These are phyloP conservation scores for Oophaga sylvatica DNA, from an alignment of 2,797 vertebrate genomes.

Conservation along the genomic window DNA sequence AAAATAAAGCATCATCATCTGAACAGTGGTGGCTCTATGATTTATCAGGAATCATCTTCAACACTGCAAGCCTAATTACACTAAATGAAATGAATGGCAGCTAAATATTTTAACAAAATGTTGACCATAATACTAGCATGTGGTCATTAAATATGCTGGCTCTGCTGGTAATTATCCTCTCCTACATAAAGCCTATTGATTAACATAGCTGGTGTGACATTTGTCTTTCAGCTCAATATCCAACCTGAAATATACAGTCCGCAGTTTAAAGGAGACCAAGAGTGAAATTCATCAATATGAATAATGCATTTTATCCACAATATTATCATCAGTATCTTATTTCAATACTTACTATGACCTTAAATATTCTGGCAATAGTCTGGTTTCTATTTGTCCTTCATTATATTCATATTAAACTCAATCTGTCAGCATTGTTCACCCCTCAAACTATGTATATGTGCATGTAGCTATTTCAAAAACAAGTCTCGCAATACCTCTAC, in stretches of 20 bases:
- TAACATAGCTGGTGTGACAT: slow-evolving; percentile 47
- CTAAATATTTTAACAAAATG: slow-evolving; percentile 59
- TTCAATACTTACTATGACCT: background rate
- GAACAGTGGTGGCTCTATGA: slow-evolving; percentile 34
- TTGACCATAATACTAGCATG: slow-evolving; percentile 55
- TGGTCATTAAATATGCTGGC: slow-evolving; percentile 47
- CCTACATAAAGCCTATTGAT: slow-evolving; percentile 52
- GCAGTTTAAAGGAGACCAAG: background rate
- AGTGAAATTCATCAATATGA: background rate
- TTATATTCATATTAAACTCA: too few relatives aligned
- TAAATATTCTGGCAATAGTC: too few relatives aligned
- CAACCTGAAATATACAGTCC: slow-evolving; percentile 3
- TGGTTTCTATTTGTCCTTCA: too few relatives aligned
- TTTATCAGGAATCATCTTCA: slow-evolving; percentile 15
- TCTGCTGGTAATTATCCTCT: slow-evolving; percentile 45
- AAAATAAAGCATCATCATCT: slow-evolving; percentile 36
- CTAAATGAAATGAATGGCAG: slow-evolving; percentile 49
- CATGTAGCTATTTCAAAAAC: too few relatives aligned
- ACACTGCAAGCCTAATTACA: slow-evolving; percentile 43
- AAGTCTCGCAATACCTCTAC: too few relatives aligned
- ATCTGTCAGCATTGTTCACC: too few relatives aligned
- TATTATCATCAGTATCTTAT: background rate
- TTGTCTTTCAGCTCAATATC: slow-evolving; percentile 39
- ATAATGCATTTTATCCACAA: background rate
- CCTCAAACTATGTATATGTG: too few relatives aligned